Evolutionary conservation across 35 echinoderm and acorn worm species (phyloP).

Genomic region (Amphiura filiformis): DNA sequence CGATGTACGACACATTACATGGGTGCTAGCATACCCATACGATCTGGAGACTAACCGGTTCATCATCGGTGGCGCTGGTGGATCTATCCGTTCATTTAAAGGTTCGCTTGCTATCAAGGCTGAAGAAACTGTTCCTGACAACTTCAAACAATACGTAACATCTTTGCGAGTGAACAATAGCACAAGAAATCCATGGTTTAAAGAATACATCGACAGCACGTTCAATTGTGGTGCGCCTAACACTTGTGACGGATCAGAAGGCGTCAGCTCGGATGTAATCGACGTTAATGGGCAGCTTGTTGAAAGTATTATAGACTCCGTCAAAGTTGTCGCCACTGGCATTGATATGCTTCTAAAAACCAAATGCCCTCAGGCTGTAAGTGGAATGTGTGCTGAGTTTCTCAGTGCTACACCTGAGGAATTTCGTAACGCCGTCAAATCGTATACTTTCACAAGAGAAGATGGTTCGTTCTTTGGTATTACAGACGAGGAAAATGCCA

Average conservation of each 20-base stretch:
- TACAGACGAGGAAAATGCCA: background rate
- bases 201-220: constrained; percentile 29
- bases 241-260: background rate
- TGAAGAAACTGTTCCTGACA: background rate
- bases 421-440: constrained; percentile 2
- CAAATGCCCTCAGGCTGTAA: background rate
- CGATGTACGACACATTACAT: constrained; percentile 2
- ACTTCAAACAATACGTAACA: constrained; percentile 33
- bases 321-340: constrained; percentile 23
- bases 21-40: constrained; percentile 18
- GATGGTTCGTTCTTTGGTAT: constrained; percentile 4
- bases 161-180: background rate
- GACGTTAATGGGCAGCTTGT: background rate
- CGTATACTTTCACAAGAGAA: constrained; percentile 7
- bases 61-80: background rate
- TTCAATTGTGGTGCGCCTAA: constrained; percentile 15
- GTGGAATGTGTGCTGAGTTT: constrained; percentile 37
- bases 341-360: background rate
- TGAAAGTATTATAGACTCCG: constrained; percentile 33
- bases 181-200: constrained; percentile 42
- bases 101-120: background rate
- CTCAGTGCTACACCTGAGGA: background rate
- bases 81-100: constrained; percentile 11
- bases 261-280: constrained; percentile 3
- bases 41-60: background rate